Conservation (phyloP, 2,888 invertebrate species). For the Cephus pygmeus region DNA sequence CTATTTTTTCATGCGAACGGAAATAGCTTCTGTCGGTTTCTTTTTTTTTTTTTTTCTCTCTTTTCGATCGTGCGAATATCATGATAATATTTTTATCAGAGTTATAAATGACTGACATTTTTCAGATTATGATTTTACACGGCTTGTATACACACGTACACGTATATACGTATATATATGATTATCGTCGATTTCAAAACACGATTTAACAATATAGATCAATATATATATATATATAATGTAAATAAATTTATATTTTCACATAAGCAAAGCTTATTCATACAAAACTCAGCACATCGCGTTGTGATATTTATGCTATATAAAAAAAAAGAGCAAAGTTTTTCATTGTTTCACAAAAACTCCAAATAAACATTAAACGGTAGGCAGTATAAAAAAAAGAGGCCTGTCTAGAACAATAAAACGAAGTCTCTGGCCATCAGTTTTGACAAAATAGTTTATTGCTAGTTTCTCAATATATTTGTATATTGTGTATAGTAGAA, state of each 20-base stretch:
- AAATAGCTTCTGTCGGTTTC: neutral
- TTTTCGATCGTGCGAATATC: neutral
- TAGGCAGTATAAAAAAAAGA: neutral
- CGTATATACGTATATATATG: conserved; percentile 6
- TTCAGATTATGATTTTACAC: neutral
- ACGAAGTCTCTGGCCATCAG: neutral
- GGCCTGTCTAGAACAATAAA: neutral
- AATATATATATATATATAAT: neutral
- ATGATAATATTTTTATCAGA: neutral
- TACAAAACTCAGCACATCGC: neutral
- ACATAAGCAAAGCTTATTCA: too few species aligned
- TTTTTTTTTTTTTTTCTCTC: neutral
- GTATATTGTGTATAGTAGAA: neutral
- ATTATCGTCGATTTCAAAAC: neutral
- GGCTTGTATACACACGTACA: neutral
- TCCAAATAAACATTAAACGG: neutral
- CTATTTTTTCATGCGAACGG: neutral
- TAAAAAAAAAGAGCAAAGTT: neutral
- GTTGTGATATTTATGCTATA: neutral
- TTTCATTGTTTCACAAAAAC: neutral
- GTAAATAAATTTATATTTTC: neutral
- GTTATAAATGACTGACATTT: neutral
- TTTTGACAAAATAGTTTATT: neutral
- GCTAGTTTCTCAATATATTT: neutral
- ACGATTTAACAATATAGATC: neutral